Evolutionary conservation across 2,797 vertebrate genomes (phyloP).

Genomic region (Petrocephalus schoutedeni): DNA sequence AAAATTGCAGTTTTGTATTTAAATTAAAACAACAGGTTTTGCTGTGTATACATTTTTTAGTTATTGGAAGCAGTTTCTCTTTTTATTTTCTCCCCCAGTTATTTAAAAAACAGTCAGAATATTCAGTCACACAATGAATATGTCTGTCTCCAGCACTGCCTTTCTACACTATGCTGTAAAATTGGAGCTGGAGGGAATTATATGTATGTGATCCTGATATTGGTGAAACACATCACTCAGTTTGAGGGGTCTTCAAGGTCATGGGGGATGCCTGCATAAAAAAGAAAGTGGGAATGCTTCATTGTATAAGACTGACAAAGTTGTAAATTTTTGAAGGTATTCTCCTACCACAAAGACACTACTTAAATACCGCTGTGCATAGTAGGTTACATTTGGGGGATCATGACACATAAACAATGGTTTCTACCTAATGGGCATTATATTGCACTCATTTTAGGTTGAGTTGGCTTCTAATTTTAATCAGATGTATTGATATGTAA

Average conservation of each 20-base stretch:
- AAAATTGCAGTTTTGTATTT: slow-evolving; percentile 14
- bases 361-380: not conserved
- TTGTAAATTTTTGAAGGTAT: not conserved
- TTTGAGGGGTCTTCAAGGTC: not conserved
- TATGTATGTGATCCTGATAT: not conserved
- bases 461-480: not conserved
- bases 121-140: not conserved
- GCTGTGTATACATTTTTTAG: not conserved
- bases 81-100: not conserved
- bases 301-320: not conserved
- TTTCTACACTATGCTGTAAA: not conserved
- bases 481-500: not conserved
- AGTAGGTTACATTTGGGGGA: not conserved
- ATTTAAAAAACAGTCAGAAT: not conserved
- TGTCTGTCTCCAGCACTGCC: not conserved
- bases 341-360: not conserved
- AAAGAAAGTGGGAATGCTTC: not conserved
- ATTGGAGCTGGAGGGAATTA: not conserved
- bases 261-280: not conserved
- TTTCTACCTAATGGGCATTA: not conserved
- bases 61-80: not conserved
- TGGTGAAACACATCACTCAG: not conserved
- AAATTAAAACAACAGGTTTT: not conserved
- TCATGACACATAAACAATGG: not conserved
- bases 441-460: not conserved